phyloP scores from a whole-genome alignment of 2,888 invertebrate species.

The Cecidostiba fungosa region DNA sequence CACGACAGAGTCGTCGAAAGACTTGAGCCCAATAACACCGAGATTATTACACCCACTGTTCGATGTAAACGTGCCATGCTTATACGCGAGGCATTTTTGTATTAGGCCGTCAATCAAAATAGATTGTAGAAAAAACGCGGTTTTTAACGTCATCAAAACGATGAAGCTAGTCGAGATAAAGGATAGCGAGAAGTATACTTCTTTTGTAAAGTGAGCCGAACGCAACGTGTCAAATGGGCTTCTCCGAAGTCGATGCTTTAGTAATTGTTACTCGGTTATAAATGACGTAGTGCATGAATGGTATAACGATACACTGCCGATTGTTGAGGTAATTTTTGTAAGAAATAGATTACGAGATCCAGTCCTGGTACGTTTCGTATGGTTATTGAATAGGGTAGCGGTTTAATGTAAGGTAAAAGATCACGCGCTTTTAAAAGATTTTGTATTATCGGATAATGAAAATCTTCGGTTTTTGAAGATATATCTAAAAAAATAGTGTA shows the following conservation, averaged over 20 bases:
- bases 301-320: not conserved
- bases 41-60: not conserved
- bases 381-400: not conserved
- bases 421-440: not conserved
- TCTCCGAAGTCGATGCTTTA: not conserved
- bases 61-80: conserved; percentile 14
- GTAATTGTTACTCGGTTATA: not conserved
- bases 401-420: not conserved
- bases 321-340: not conserved
- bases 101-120: conserved; percentile 6
- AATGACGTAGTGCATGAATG: not conserved
- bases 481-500: not conserved
- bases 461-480: not conserved
- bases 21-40: not conserved
- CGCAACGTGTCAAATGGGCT: not conserved
- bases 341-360: not conserved
- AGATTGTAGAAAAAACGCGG: not conserved
- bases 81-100: not conserved
- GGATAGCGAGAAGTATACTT: not conserved
- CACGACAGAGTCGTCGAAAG: not conserved
- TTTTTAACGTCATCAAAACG: not conserved
- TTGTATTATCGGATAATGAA: not conserved
- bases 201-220: not conserved
- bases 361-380: not conserved
- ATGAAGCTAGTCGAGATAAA: conserved; percentile 5